Conservation (phyloP, 2,888 invertebrate genomes). For the Anticlea derivata region DNA sequence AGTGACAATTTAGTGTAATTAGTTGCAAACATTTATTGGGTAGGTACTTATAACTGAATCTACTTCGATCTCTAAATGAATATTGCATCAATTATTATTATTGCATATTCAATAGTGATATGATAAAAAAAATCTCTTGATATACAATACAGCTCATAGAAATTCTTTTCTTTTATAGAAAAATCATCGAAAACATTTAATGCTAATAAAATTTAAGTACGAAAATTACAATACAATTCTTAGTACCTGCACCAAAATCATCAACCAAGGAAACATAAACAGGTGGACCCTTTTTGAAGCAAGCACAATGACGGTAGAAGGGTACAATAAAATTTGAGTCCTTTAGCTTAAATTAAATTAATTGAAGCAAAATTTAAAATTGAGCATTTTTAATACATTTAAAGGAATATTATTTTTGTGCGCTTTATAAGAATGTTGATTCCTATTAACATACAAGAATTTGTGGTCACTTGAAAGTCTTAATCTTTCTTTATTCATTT, state of each 20-base stretch:
- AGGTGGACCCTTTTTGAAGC: no score
- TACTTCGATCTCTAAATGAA: not conserved
- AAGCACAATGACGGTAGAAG: no score
- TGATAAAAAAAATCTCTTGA: constrained; percentile 11
- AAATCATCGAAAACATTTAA: not conserved
- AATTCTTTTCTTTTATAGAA: constrained; percentile 6
- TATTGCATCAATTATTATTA: constrained; percentile 1
- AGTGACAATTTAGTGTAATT: constrained; percentile 12
- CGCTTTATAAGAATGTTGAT: constrained; percentile 14
- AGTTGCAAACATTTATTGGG: not conserved
- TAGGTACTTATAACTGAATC: constrained; percentile 5
- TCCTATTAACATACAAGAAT: not conserved
- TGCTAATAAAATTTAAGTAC: constrained; percentile 9
- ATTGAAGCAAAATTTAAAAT: constrained; percentile 10
- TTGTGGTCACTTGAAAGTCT: not conserved
- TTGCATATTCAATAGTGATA: constrained; percentile 18
- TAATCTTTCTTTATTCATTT: no score
- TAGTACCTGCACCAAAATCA: constrained; percentile 20
- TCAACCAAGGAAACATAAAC: no score
- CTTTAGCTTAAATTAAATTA: not conserved
- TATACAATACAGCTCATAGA: not conserved
- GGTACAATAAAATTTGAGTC: no score
- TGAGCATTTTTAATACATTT: constrained; percentile 22
- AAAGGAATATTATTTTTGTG: constrained; percentile 18
- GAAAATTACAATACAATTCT: constrained; percentile 1